Base-by-base conservation (phyloP, 2,113 vertebrate genomes). In the Oxygymnocypris stewartii region DNA sequence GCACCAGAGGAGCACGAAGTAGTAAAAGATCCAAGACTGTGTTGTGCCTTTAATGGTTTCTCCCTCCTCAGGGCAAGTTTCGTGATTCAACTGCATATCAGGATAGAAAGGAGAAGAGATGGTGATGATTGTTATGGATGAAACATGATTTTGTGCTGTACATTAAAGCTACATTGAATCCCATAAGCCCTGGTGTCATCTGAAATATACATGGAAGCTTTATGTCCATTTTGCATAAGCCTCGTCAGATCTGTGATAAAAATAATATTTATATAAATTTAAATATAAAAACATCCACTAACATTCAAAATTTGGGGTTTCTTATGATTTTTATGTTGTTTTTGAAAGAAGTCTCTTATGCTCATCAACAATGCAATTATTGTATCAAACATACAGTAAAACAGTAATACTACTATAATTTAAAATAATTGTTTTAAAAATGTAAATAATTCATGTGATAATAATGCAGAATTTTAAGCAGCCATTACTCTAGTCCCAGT, bases 91-190 rank as follows among this genome's bases (percentile, higher is more conserved):
- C 85, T 82, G 88, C 67, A 84, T 84, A 89, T 88, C 57, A 40
- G 87, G 57, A 78, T 85, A 76, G 88, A 76, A 51, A 42, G 44
- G 35, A 79, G 4, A 69, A 57, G 10, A 54, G 42, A 83, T 79
- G 47, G 57, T 79, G 74, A 44, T 79, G 59, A 81, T n/a, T 89
- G 87, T 86, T n/a, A 28, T 74, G 13, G 42, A 86, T 54, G n/a
- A 73, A 86, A 49, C 44, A 71, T 84, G 79, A 65, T 88, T 86
- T n/a, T 88, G 90, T 88, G 87, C 88, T 92, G 90, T 92, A 89
- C 91, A 92, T 79, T 91, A 90, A 92, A 90, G 69, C 84, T 51
- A 65, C 18, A 89, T 87, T 31, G 80, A 88, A 88, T 63, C 74
- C 83, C 63, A 76, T 75, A 57, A 79, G 67, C 23, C 87, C 71